These are phyloP conservation scores for Mamestra configurata DNA, from an alignment of 1,140 invertebrate genomes.

Conservation along the genomic window DNA sequence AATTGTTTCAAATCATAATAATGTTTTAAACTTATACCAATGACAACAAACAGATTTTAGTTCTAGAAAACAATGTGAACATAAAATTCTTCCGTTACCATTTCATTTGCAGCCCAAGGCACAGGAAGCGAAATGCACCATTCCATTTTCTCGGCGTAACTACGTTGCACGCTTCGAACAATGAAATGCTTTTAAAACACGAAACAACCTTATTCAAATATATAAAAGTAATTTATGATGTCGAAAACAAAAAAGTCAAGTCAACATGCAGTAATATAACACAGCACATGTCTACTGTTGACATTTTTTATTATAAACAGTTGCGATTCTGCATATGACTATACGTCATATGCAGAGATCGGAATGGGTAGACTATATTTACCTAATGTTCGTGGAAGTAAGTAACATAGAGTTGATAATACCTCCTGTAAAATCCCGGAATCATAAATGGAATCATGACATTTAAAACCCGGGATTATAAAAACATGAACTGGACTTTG, in stretches of 20 bases:
- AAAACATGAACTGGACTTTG: too few relatives aligned
- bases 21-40: neutral
- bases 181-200: constrained; percentile 85
- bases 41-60: constrained; percentile 45
- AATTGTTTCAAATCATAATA: neutral
- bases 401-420: too few relatives aligned
- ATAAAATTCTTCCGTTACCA: constrained; percentile 72
- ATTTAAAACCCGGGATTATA: too few relatives aligned
- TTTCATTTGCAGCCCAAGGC: constrained; percentile 81
- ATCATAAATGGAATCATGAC: too few relatives aligned
- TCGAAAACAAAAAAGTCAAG: constrained; percentile 45
- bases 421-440: too few relatives aligned
- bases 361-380: too few relatives aligned
- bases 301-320: neutral
- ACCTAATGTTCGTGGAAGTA: too few relatives aligned
- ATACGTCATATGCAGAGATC: too few relatives aligned
- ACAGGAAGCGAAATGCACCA: constrained; percentile 77
- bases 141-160: constrained; percentile 81
- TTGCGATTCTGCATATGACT: too few relatives aligned
- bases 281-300: neutral
- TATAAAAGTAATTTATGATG: constrained; percentile 69
- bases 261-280: constrained; percentile 6
- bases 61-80: constrained; percentile 70
- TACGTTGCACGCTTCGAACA: constrained; percentile 79
- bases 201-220: constrained; percentile 77